These are phyloP conservation scores for Drosophila micromelanica DNA, from an alignment of 1,140 invertebrate species.

Conservation along the genomic window DNA sequence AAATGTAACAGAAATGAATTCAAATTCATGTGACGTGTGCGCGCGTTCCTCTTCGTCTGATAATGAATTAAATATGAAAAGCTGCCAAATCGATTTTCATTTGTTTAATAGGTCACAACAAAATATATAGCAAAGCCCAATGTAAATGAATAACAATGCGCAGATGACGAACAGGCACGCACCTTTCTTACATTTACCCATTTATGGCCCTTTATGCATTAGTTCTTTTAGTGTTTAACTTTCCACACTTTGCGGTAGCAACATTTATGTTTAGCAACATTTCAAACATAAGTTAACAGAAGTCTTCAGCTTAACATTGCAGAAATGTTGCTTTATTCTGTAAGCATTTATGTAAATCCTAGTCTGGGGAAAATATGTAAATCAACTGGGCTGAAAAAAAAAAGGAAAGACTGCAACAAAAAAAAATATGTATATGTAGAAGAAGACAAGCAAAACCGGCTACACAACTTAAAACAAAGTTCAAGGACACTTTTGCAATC, in stretches of 20 bases:
- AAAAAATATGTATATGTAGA: background rate
- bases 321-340: background rate
- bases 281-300: background rate
- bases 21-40: conserved; percentile 15
- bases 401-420: background rate
- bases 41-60: conserved; percentile 1
- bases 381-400: conserved; percentile 5
- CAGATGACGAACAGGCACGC: conserved; percentile 30
- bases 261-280: conserved; percentile 7
- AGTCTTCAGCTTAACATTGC: background rate
- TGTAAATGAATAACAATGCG: conserved; percentile 13
- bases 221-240: background rate
- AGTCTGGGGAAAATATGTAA: background rate
- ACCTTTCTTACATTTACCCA: conserved; percentile 9
- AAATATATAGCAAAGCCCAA: conserved; percentile 5
- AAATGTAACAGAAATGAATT: conserved; percentile 12
- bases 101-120: conserved; percentile 41
- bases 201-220: conserved; percentile 12
- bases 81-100: conserved; percentile 47
- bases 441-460: conserved; percentile 36
- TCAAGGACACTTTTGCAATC: conserved; percentile 49
- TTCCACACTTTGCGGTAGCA: background rate
- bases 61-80: conserved; percentile 53
- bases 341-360: background rate
- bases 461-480: conserved; percentile 38